Base-by-base conservation (phyloP, 2,113 vertebrate genomes). In the Apistogramma diplotaenia region DNA sequence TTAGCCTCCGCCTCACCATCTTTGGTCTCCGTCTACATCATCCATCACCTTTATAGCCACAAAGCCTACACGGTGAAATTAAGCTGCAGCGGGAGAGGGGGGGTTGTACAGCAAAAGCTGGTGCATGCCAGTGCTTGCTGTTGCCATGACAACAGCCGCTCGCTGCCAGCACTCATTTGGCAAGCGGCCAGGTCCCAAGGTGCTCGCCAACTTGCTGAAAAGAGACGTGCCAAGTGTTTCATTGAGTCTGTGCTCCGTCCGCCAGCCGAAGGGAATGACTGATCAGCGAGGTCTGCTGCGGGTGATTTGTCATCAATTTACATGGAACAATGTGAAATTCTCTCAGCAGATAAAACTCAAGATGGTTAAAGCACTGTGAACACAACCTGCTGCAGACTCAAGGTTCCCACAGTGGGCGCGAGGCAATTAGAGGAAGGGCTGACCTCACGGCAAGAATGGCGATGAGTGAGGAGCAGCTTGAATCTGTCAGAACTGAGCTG, bases 81-180 rank as follows among this genome's bases (percentile, higher is more conserved):
- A 78, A 91, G 82, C 83, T 65, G 37, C 81, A 54, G 67, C 16
- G 60, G 49, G 75, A 55, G 54, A 51, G 53, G 23, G 27, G 49
- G 6, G 23, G n/a, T 23, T 11, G 54, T 6, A 51, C 12, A 25
- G 11, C 60, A 6, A 70, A 70, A 37, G 61, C 11, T 6, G 31
- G 53, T 27, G 74, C 82, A 82, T 85, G 84, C 73, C 55, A 19
- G 77, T 70, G 65, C 88, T 55, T 81, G 13, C 78, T 35, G 87
- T 93, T 89, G 65, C 90, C 85, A 90, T 89, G 93, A 89, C 91
- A 87, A 93, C 93, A 87, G 88, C 80, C 60, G 8, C 60, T 78
- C 16, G 19, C 77, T 71, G 37, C 67, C 75, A 16, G 82, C 46
- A 71, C 65, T 82, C 70, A 59, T 71, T 76, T 84, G 82, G 86